phyloP scores from a whole-genome alignment of 2,797 vertebrate genomes.

The Emydoidea blandingii region DNA sequence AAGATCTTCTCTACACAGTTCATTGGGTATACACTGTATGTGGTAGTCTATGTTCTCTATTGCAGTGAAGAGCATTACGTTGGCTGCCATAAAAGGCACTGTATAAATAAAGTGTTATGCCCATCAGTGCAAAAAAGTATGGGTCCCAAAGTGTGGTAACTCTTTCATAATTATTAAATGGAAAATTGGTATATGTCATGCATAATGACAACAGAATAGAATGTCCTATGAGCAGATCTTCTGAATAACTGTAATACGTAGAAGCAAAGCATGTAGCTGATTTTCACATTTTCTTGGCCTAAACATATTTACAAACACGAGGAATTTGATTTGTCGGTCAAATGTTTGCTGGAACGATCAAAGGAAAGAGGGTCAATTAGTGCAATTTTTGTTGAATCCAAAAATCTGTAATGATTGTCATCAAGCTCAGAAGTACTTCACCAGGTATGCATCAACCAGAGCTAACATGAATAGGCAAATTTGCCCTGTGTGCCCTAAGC shows the following conservation, averaged over 20 bases:
- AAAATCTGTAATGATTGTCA: not conserved
- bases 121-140: slow-evolving; percentile 50
- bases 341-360: not conserved
- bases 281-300: slow-evolving; percentile 66
- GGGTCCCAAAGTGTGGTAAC: not conserved
- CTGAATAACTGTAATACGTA: not conserved
- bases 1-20: not conserved
- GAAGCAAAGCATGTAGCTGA: slow-evolving; percentile 48
- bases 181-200: rapidly evolving
- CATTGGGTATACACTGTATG: not conserved
- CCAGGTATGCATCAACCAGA: slow-evolving; percentile 63
- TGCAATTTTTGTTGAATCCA: not conserved
- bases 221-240: not conserved
- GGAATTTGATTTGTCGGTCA: not conserved
- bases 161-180: not conserved
- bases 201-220: not conserved
- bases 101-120: slow-evolving; percentile 33
- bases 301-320: slow-evolving; percentile 15
- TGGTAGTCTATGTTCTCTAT: not conserved
- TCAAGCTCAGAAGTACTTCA: not conserved
- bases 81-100: not conserved
- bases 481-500: not conserved
- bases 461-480: not conserved
- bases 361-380: not conserved
- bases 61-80: not conserved